Conservation (phyloP, 2,113 vertebrate genomes). For the Cepphus grylle region DNA sequence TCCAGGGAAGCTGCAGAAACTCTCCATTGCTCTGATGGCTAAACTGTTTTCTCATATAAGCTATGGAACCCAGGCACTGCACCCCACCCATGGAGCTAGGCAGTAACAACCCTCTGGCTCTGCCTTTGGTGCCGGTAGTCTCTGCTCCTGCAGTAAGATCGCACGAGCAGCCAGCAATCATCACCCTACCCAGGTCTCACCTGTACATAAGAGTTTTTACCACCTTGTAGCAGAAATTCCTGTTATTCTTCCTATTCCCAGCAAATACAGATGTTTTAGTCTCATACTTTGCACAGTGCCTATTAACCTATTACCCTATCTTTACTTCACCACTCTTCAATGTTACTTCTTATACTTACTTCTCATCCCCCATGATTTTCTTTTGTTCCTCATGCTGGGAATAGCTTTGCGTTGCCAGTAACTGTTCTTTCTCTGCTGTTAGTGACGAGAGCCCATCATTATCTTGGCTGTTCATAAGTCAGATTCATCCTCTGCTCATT, state of each 20-base stretch:
- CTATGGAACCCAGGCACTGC: background rate
- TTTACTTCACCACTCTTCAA: background rate
- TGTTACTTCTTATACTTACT: background rate
- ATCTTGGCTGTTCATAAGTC: constrained; percentile 11
- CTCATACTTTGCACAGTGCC: background rate
- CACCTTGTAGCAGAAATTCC: background rate
- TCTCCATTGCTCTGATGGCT: background rate
- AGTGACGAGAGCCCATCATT: background rate
- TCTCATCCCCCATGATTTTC: background rate
- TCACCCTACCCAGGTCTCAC: background rate
- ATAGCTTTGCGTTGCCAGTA: constrained; percentile 15
- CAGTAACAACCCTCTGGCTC: background rate
- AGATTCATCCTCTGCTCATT: background rate
- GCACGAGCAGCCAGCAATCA: background rate
- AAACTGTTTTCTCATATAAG: background rate
- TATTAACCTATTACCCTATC: background rate
- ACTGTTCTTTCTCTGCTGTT: constrained; percentile 16
- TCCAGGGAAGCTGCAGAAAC: background rate
- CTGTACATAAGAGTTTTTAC: background rate
- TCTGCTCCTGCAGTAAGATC: background rate
- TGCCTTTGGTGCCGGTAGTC: background rate
- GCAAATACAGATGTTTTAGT: background rate
- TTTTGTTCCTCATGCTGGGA: background rate
- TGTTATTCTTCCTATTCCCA: background rate
- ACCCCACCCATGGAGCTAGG: background rate